These are phyloP conservation scores for Formica selysi DNA, from an alignment of 1,140 invertebrate species.

Conservation along the genomic window DNA sequence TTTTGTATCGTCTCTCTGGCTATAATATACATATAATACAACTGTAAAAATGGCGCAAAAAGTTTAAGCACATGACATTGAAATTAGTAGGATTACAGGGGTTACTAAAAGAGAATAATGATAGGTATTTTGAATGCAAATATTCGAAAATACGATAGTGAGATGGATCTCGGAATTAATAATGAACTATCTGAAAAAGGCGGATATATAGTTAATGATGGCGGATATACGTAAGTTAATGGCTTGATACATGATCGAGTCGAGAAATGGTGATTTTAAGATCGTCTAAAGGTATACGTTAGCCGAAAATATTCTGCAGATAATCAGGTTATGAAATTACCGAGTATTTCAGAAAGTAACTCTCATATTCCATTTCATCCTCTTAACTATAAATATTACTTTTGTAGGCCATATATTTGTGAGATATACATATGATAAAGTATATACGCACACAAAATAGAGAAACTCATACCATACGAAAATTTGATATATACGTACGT, in stretches of 20 bases:
- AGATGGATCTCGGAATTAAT: not conserved
- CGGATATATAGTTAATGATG: not conserved
- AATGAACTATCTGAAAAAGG: not conserved
- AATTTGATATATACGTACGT: too few relatives aligned
- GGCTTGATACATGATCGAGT: not conserved
- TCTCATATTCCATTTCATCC: not conserved
- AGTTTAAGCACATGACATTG: not conserved
- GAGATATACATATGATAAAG: not conserved
- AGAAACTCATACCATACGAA: too few relatives aligned
- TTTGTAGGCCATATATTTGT: not conserved
- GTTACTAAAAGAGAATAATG: too few relatives aligned
- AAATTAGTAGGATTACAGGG: not conserved
- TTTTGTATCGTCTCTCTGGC: not conserved
- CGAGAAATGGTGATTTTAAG: not conserved
- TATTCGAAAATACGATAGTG: not conserved
- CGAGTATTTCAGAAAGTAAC: not conserved
- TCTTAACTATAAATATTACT: not conserved
- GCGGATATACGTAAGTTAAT: not conserved
- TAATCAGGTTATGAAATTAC: not conserved
- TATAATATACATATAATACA: not conserved
- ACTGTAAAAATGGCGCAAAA: too few relatives aligned
- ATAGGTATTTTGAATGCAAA: not conserved
- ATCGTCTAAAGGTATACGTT: not conserved
- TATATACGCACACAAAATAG: too few relatives aligned
- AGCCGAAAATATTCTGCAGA: not conserved